Conservation (phyloP, 2,113 vertebrate genomes). For the Hippopotamus amphibius region DNA sequence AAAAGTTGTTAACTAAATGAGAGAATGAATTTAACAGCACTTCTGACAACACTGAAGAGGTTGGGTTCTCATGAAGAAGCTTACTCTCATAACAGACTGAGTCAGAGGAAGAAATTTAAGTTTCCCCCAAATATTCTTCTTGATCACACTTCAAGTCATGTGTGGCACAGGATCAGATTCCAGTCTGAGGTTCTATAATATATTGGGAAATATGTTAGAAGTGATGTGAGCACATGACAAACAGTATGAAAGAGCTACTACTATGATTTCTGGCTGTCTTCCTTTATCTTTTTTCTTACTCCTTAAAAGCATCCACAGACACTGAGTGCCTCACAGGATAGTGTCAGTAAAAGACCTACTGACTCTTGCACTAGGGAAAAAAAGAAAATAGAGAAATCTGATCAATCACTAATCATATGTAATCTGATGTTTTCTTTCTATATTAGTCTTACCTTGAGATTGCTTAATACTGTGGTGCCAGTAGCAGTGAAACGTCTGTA, state of each 20-base stretch:
- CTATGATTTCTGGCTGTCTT: not conserved
- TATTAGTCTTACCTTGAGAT: constrained; percentile 17
- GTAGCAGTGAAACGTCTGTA: not conserved
- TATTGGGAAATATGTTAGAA: not conserved
- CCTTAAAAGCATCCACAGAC: constrained; percentile 2
- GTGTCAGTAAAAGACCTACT: not conserved
- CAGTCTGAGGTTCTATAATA: not conserved
- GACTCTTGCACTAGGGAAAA: not conserved
- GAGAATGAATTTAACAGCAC: not conserved
- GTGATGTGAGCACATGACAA: not conserved
- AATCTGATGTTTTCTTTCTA: not conserved
- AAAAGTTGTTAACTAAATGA: not conserved
- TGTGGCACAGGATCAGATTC: not conserved
- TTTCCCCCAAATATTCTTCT: not conserved
- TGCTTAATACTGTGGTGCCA: not conserved
- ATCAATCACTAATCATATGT: not conserved
- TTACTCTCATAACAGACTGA: not conserved
- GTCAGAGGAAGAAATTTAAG: constrained; percentile 34
- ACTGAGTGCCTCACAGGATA: not conserved
- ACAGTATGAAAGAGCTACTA: not conserved
- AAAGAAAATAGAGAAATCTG: not conserved
- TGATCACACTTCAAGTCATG: not conserved
- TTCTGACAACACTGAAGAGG: not conserved
- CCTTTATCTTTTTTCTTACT: not conserved
- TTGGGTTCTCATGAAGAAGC: not conserved